phyloP scores from a whole-genome alignment of 1,140 invertebrate genomes.

The Ceratitis capitata region DNA sequence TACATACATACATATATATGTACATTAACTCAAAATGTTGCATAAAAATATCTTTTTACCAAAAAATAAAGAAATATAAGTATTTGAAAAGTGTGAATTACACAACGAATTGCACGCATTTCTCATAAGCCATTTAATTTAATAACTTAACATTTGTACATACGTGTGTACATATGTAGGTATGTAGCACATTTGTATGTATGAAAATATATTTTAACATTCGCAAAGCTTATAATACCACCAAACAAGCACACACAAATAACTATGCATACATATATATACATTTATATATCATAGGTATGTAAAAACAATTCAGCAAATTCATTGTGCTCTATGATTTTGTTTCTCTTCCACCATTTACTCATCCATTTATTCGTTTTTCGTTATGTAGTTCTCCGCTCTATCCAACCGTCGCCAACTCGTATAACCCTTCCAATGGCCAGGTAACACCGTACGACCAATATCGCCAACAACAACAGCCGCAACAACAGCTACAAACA shows the following conservation, averaged over 20 bases:
- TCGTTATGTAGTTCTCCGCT: conserved; percentile 53
- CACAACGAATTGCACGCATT: not conserved
- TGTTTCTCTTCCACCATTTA: not conserved
- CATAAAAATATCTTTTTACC: not conserved
- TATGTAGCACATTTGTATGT: no score
- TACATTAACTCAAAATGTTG: not conserved
- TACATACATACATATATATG: no score
- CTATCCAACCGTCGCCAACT: conserved; percentile 60
- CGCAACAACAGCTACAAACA: not conserved
- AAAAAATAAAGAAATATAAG: no score
- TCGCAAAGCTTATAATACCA: not conserved
- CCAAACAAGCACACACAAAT: not conserved
- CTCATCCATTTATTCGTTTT: conserved; percentile 38
- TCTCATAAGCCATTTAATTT: not conserved
- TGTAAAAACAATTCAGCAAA: not conserved
- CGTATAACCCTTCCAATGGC: conserved; percentile 60
- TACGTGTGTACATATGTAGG: not conserved
- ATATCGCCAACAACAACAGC: not conserved
- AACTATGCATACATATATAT: no score
- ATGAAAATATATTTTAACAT: no score
- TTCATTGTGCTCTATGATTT: not conserved
- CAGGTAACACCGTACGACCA: conserved; percentile 54
- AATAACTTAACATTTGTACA: not conserved
- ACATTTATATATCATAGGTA: no score
- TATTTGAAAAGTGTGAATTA: not conserved